Percentiles rank a stretch among this genome's conserved stretches.
These are phyloP conservation scores for Lagorchestes hirsutus DNA, from an alignment of 2,797 vertebrate genomes.

Conservation along the genomic window DNA sequence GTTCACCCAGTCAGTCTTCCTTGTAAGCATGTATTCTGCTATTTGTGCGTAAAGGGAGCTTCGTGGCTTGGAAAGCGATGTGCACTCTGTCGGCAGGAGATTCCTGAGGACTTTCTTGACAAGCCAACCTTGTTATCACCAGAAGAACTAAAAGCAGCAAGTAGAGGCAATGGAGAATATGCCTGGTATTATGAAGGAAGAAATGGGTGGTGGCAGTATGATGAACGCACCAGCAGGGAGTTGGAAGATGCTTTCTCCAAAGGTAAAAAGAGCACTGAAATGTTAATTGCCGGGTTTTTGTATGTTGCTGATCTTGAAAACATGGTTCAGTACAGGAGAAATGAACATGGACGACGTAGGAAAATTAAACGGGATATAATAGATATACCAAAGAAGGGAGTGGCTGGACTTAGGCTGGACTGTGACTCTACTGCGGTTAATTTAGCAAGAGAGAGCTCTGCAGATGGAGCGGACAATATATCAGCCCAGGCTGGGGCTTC, in stretches of 20 bases:
- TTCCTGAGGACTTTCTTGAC: conserved; percentile 97
- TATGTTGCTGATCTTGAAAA: conserved; percentile 98
- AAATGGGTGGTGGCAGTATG: conserved; percentile 99
- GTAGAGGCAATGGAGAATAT: conserved; percentile 89
- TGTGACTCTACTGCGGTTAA: conserved; percentile 85
- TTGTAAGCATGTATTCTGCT: conserved; percentile 97
- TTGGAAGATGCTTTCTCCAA: conserved; percentile 96
- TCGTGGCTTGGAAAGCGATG: conserved; percentile 99
- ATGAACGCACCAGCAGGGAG: conserved; percentile 95
- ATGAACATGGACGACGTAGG: conserved; percentile 95
- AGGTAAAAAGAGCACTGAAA: conserved; percentile 96
- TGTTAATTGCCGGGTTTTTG: conserved; percentile 97
- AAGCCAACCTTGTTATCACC: conserved; percentile 95
- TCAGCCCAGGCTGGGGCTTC: conserved; percentile 85
- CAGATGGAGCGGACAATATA: conserved; percentile 90
- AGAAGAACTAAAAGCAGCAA: conserved; percentile 94
- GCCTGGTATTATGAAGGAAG: conserved; percentile 98
- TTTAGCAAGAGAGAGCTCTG: conserved; percentile 90
- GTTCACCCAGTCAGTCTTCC: conserved; percentile 96
- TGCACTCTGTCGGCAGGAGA: conserved; percentile 96
- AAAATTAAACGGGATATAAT: conserved; percentile 96
- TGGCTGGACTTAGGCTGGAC: conserved; percentile 94
- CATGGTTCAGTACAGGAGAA: conserved; percentile 98
- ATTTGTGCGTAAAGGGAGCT: conserved; percentile 97
- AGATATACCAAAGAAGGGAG: conserved; percentile 95